These are phyloP conservation scores for Tenualosa ilisha DNA, from an alignment of 2,797 vertebrate species.

Conservation along the genomic window DNA sequence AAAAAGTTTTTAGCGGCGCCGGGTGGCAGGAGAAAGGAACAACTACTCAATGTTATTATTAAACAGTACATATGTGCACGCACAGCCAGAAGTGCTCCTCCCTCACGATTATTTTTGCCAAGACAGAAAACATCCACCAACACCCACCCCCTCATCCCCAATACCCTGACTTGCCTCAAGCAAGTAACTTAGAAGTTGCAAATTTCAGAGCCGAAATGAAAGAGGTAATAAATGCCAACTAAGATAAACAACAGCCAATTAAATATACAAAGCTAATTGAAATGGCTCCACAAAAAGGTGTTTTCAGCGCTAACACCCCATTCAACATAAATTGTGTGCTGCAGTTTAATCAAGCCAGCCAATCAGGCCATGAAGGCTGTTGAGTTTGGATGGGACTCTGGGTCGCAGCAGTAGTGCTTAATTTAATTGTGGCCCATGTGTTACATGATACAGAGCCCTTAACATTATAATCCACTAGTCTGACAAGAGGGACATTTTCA, in stretches of 20 bases:
- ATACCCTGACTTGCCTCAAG: background rate
- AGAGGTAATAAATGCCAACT: background rate
- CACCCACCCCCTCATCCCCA: background rate
- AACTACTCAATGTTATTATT: background rate
- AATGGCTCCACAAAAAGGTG: constrained; percentile 17
- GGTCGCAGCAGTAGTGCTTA: background rate
- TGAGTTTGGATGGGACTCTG: background rate
- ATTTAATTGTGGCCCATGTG: background rate
- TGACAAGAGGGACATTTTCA: background rate
- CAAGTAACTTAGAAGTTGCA: background rate
- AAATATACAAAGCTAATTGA: background rate
- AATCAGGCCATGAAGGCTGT: constrained; percentile 17
- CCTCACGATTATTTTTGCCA: background rate
- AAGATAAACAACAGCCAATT: constrained; percentile 17
- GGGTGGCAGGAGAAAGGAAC: background rate
- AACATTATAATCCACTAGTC: background rate
- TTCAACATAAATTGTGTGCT: background rate
- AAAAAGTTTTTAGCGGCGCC: background rate
- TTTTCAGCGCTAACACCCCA: background rate
- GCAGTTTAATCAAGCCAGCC: background rate
- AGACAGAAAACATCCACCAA: background rate
- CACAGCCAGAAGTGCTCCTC: constrained; percentile 2
- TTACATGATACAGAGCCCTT: background rate
- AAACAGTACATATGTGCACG: constrained; percentile 9
- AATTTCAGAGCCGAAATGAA: constrained; percentile 13